Conservation (phyloP, 2,888 invertebrate species). For the Proisotoma minuta region DNA sequence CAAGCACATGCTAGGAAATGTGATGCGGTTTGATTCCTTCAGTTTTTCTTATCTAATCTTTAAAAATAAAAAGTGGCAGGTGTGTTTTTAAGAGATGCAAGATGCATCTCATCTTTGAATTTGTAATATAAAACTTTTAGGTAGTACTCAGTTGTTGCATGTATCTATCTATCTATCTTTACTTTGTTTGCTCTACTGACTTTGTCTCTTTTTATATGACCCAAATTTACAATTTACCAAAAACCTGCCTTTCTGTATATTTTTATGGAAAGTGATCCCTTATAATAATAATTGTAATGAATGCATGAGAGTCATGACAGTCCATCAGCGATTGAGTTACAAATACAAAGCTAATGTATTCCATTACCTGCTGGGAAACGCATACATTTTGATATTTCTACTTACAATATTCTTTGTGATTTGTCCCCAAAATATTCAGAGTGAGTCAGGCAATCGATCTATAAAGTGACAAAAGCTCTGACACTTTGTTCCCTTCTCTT, state of each 20-base stretch:
- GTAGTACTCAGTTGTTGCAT: too few relatives aligned
- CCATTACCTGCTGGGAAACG: too few relatives aligned
- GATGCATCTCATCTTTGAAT: too few relatives aligned
- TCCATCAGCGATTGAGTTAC: neutral
- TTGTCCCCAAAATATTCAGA: neutral
- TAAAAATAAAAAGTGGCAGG: neutral
- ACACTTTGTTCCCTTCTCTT: neutral
- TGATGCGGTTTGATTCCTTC: neutral
- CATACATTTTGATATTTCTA: too few relatives aligned
- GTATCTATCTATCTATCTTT: too few relatives aligned
- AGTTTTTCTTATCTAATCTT: neutral
- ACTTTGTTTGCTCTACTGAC: too few relatives aligned
- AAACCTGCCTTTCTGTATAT: neutral
- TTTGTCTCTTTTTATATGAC: constrained; percentile 14
- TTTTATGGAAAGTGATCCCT: neutral
- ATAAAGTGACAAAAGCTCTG: neutral
- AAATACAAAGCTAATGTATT: too few relatives aligned
- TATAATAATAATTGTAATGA: neutral
- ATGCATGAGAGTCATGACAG: neutral
- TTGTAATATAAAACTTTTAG: constrained; percentile 32
- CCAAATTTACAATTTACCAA: neutral
- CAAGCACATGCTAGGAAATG: neutral
- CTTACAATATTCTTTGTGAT: neutral
- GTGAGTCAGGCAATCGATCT: neutral
- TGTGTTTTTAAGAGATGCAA: too few relatives aligned